Conservation (phyloP, 2,113 vertebrate genomes). For the Thymallus thymallus region DNA sequence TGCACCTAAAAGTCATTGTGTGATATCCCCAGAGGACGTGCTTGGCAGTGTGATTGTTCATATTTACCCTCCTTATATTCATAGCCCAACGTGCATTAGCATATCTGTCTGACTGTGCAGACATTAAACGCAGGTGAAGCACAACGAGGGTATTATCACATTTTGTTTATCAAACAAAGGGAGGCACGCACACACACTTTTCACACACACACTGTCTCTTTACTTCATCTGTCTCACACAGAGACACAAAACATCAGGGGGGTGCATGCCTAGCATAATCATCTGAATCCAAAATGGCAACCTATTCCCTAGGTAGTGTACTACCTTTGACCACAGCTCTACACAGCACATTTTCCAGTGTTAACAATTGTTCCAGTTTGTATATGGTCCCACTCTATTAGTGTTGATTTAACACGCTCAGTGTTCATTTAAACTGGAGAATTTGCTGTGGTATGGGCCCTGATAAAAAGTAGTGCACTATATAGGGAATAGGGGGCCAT, state of each 20-base stretch:
- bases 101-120: constrained; percentile 62
- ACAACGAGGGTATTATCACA: constrained; percentile 50
- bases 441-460: too few species aligned
- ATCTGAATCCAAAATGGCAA: too few species aligned
- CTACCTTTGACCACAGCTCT: too few species aligned
- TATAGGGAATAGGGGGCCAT: too few species aligned
- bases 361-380: too few species aligned
- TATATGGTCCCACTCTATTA: too few species aligned
- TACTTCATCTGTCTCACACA: constrained; percentile 37
- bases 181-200: neutral
- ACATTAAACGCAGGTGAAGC: constrained; percentile 64
- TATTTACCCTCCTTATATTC: constrained; percentile 43
- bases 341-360: too few species aligned
- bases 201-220: constrained; percentile 15
- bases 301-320: too few species aligned
- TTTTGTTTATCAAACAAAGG: constrained; percentile 62
- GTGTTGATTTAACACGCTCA: too few species aligned
- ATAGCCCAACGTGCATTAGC: constrained; percentile 40
- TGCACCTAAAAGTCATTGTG: constrained; percentile 29
- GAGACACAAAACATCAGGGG: constrained; percentile 36
- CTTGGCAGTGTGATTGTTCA: constrained; percentile 61
- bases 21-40: constrained; percentile 44
- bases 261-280: constrained; percentile 35
- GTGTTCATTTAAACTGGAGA: neutral
- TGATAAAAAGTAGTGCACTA: too few species aligned